Evolutionary conservation across 2,113 vertebrate species (phyloP).

Genomic region (Leucoraja erinaceus): DNA sequence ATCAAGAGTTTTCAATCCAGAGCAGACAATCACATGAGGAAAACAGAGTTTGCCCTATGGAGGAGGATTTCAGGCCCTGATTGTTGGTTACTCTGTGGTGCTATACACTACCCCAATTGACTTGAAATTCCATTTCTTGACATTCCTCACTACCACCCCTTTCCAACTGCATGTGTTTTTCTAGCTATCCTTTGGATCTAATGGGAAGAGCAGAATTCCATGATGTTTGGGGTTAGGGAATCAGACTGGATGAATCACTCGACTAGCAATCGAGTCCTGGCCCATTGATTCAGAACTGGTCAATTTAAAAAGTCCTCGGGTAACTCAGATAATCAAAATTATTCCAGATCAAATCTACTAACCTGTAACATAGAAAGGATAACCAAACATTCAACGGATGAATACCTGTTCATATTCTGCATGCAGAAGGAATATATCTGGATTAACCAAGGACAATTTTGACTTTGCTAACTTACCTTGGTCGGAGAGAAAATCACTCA

Average conservation of each 20-base stretch:
- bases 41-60: too few relatives aligned
- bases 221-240: neutral
- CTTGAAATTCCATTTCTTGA: too few relatives aligned
- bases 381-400: neutral
- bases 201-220: neutral
- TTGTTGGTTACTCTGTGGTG: neutral
- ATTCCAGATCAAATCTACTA: neutral
- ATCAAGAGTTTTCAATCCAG: too few relatives aligned
- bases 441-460: neutral
- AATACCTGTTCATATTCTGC: neutral
- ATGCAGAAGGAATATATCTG: too few relatives aligned
- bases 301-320: neutral
- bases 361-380: neutral
- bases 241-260: neutral
- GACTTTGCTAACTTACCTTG: slow-evolving; percentile 2
- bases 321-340: neutral
- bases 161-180: neutral
- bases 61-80: neutral
- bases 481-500: neutral
- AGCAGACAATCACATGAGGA: too few relatives aligned
- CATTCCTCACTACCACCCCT: neutral
- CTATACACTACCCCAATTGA: too few relatives aligned
- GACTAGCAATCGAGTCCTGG: too few relatives aligned
- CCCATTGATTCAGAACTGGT: too few relatives aligned
- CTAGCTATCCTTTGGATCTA: neutral